Evolutionary conservation across 2,888 invertebrate species (phyloP).

Genomic region (Tetragnatha montana): DNA sequence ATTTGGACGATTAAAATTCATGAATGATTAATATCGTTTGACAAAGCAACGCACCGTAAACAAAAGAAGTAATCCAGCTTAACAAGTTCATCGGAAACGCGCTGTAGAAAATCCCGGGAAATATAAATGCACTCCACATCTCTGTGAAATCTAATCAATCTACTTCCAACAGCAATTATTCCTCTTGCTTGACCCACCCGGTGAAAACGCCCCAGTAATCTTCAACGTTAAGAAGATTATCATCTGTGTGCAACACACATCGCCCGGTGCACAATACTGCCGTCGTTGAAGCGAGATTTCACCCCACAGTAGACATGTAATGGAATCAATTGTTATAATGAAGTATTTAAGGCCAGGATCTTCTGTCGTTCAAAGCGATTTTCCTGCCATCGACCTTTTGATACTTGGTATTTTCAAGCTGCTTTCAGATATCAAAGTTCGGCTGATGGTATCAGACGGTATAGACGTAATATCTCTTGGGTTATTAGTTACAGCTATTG

Average conservation of each 20-base stretch:
- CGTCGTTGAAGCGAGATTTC: conserved; percentile 33
- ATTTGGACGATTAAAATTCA: no score
- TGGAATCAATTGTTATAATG: conserved; percentile 51
- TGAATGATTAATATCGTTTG: no score
- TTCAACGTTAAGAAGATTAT: conserved; percentile 58
- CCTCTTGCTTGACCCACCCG: conserved; percentile 9
- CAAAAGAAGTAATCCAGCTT: no score
- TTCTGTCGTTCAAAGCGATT: conserved; percentile 38
- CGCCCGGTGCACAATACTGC: conserved; percentile 40
- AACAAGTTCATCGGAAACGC: no score
- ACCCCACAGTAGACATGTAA: conserved; percentile 40
- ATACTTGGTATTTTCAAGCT: no score
- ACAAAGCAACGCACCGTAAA: no score
- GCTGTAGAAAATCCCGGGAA: no score
- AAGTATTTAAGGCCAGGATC: conserved; percentile 36
- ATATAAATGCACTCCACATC: neutral
- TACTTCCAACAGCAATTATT: conserved; percentile 6
- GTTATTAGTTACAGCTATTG: no score
- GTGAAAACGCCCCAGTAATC: conserved; percentile 47
- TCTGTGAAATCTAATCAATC: neutral
- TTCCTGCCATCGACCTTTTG: neutral
- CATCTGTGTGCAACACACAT: conserved; percentile 13
- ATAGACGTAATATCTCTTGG: no score
- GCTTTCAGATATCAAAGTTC: no score
- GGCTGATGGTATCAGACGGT: no score